Evolutionary conservation across 2,888 invertebrate genomes (phyloP), one percentile per base, ranked within the genome.

Genomic region (Chymomyza caudatula): DNA sequence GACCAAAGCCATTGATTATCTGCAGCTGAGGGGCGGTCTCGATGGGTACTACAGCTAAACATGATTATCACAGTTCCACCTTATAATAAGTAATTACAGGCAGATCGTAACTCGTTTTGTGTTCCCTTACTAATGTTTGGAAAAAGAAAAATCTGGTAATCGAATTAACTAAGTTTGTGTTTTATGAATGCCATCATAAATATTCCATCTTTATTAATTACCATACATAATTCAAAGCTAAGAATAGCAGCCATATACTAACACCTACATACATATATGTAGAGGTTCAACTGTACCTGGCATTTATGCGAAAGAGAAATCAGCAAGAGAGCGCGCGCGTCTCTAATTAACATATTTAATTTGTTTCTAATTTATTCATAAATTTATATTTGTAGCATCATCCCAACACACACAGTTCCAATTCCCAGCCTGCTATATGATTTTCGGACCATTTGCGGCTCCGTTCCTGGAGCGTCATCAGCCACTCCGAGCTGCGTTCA

Each of bases 41-140:
- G 25, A 37, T 29, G 1, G 22, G 25, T 15, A 42, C 19, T 20
- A 43, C 17, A 5, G 43, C 52, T 76, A 82, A 82, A 85, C 84
- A 82, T 83, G 86, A 82, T 82, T 82, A 85, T 82, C 81, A 85
- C 81, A 82, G 81, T 85, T 85, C 81, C 86, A 85, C 81, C 86
- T 82, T 63, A 74, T 67, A 67, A 68, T 52, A 57, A 42, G 23
- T 78, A 80, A 80, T 85, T 85, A 85, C 77, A 63, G 60, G 72
- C 80, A 76, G 73, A 70, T 66, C 5, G 47, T 47, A 37, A 37
- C 29, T 37, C n/a, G n/a, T 37, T 8, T 8, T 1, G 11, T 4
- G 29, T 8, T 11, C n/a, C n/a, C n/a, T 11, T 37, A 11, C 29
- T 4, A 37, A 37, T 4, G 1, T 37, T n/a, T n/a, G n/a, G n/a